Evolutionary conservation across 37 sponge, comb jelly and placozoan genomes (phyloP).

Genomic region (Beroe ovata): DNA sequence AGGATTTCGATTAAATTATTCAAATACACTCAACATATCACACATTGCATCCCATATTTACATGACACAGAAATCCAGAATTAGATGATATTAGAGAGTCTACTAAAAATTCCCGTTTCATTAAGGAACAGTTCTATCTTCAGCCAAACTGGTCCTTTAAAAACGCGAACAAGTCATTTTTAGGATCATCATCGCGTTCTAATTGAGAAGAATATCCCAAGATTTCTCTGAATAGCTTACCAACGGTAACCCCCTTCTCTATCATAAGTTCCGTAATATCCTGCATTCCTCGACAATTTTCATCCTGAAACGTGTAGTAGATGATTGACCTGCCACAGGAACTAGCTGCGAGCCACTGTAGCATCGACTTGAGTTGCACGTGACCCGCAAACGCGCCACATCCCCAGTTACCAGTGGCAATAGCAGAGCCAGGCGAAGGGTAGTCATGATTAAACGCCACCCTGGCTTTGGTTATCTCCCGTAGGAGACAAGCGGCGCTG

Average conservation of each 20-base stretch:
- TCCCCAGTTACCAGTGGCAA: constrained; percentile 87
- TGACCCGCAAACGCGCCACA: constrained; percentile 83
- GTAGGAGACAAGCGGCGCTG: neutral
- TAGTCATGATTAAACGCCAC: constrained; percentile 69
- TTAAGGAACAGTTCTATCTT: no score
- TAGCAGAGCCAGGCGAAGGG: constrained; percentile 52
- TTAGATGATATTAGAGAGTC: no score
- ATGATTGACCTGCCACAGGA: constrained; percentile 66
- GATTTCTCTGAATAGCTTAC: constrained; percentile 67
- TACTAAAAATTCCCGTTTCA: no score
- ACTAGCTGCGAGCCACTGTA: constrained; percentile 79
- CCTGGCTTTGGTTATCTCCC: constrained; percentile 75
- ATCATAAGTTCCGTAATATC: constrained; percentile 50
- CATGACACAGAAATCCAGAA: no score
- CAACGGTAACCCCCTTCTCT: constrained; percentile 72
- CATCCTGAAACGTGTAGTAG: constrained; percentile 75
- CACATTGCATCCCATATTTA: no score
- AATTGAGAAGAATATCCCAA: neutral
- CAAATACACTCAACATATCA: no score
- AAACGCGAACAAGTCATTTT: neutral
- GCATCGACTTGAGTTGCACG: constrained; percentile 72
- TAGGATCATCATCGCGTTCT: neutral
- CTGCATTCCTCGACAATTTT: constrained; percentile 41
- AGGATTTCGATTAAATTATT: no score
- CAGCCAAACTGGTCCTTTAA: neutral